Evolutionary conservation across 2,113 vertebrate genomes (phyloP).

Genomic region (Toxotes chatareus): DNA sequence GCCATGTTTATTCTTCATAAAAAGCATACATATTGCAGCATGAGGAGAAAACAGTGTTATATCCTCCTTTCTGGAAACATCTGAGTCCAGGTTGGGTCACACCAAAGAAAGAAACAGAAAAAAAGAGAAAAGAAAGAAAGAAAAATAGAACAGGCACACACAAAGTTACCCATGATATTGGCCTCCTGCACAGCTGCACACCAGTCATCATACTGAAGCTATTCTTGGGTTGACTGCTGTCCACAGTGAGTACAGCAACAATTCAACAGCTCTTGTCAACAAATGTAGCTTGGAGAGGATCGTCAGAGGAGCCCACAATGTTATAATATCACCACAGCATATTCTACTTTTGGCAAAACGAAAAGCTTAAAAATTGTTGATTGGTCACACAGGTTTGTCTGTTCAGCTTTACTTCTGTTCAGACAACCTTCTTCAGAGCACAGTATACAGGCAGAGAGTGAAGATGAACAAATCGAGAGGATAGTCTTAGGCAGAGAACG

Average conservation of each 20-base stretch:
- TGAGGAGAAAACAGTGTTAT: conserved; percentile 62
- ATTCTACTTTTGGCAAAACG: conserved; percentile 92
- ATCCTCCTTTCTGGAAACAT: conserved; percentile 52
- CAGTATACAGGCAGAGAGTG: conserved; percentile 71
- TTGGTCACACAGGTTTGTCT: conserved; percentile 84
- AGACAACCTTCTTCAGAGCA: conserved; percentile 51
- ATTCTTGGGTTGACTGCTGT: conserved; percentile 24
- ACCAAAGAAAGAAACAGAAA: conserved; percentile 38
- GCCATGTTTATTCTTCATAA: conserved; percentile 57
- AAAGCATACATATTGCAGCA: conserved; percentile 79
- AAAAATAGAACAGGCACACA: conserved; percentile 72
- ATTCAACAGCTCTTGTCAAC: conserved; percentile 39
- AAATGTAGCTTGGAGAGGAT: conserved; percentile 38
- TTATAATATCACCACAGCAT: conserved; percentile 61
- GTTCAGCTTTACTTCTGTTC: conserved; percentile 24
- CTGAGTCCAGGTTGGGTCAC: conserved; percentile 52
- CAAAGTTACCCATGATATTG: conserved; percentile 56
- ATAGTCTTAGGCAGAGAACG: conserved; percentile 58
- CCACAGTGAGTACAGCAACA: conserved; percentile 6
- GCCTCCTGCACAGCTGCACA: conserved; percentile 70
- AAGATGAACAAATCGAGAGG: conserved; percentile 45
- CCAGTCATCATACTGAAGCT: conserved; percentile 49
- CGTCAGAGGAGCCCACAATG: conserved; percentile 40
- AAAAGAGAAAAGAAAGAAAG: neutral
- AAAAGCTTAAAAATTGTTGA: conserved; percentile 80